Conservation (phyloP, 2,113 vertebrate species). For the Onychorhynchus coronatus region DNA sequence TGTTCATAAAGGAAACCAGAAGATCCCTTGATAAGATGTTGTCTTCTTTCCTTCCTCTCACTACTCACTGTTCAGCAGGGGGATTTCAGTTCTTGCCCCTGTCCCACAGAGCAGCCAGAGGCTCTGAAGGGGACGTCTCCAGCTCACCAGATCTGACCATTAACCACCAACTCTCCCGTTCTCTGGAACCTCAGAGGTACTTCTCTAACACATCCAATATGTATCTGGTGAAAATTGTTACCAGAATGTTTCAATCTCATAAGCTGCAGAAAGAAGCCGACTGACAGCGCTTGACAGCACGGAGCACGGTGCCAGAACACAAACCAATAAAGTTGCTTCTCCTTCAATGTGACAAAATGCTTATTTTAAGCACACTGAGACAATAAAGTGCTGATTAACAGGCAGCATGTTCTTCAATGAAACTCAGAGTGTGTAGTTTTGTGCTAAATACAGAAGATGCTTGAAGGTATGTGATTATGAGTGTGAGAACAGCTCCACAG, state of each 20-base stretch:
- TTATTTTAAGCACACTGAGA: constrained; percentile 57
- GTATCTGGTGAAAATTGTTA: not conserved
- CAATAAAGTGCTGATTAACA: constrained; percentile 54
- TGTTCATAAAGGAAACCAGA: constrained; percentile 43
- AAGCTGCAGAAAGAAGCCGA: constrained; percentile 42
- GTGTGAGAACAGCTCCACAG: not conserved
- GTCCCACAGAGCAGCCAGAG: not conserved
- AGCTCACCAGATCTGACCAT: not conserved
- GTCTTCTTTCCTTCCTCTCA: constrained; percentile 49
- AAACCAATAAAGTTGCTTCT: constrained; percentile 50
- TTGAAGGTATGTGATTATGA: not conserved
- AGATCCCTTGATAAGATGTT: constrained; percentile 34
- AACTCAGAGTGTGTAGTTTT: not conserved
- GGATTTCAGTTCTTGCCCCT: not conserved
- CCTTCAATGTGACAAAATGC: constrained; percentile 36
- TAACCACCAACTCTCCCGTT: not conserved
- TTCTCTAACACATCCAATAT: constrained; percentile 6
- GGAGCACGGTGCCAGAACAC: constrained; percentile 21
- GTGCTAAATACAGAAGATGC: not conserved
- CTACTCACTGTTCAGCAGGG: not conserved
- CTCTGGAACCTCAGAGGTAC: not conserved
- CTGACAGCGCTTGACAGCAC: constrained; percentile 52
- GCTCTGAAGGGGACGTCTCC: not conserved
- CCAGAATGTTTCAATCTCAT: constrained; percentile 35
- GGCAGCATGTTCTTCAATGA: constrained; percentile 34